Conservation (phyloP, 2,113 vertebrate genomes). For the Ameiurus melas region DNA sequence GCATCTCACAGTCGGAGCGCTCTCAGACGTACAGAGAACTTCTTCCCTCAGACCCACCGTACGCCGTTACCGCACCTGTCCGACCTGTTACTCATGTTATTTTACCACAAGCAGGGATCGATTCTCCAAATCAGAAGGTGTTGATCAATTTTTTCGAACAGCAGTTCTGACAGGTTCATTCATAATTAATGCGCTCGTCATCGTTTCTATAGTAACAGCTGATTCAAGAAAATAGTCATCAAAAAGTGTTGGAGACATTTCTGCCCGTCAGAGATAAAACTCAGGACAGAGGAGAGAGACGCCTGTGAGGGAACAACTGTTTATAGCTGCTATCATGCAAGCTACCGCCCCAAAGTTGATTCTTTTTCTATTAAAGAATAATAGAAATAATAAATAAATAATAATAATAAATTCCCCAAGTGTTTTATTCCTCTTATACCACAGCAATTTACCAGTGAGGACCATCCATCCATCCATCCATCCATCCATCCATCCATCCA, state of each 20-base stretch:
- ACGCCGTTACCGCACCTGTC: neutral
- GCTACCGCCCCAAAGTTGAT: no score
- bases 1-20: neutral
- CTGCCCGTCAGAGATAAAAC: no score
- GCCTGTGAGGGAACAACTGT: no score
- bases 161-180: neutral
- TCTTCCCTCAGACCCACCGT: neutral
- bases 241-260: no score
- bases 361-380: no score
- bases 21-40: neutral
- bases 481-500: no score
- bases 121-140: neutral
- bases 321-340: no score
- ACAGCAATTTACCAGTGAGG: no score
- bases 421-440: neutral
- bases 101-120: neutral
- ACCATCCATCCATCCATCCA: no score
- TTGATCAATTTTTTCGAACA: neutral
- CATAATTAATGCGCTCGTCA: neutral
- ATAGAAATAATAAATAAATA: no score
- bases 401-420: no score
- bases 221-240: neutral
- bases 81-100: neutral
- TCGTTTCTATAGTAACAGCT: neutral
- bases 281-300: no score